Base-by-base conservation (phyloP, 2,888 invertebrate species). In the Drosophila leonis region DNA sequence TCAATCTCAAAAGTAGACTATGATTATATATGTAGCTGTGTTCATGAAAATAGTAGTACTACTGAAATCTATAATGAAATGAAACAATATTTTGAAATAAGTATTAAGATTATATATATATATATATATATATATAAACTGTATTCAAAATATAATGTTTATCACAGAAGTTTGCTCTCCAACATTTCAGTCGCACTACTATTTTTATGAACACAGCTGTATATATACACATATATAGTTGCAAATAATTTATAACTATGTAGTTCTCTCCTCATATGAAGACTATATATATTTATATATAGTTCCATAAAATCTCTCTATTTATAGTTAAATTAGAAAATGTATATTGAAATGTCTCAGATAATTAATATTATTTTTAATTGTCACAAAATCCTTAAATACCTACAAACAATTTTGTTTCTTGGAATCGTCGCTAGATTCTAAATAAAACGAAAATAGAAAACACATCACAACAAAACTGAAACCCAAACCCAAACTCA, bases 321-420 rank as follows among this genome's bases (percentile, higher is more conserved):
- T 46, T 9, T 9, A 15, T 5, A 27, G 27, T 15, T 24, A 4
- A 15, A 44, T 44, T 46, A 20, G 27, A 9, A 13, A 46, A 1
- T 44, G 13, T 3, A 2, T 13, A 24, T 29, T n/a, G n/a, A n/a
- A n/a, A n/a, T 15, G n/a, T 15, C 29, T 9, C 2, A 31, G 5
- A 24, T 44, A 48, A 29, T 31, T 7, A 18, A 18, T 49, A 18
- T 6, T 29, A 12, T 18, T 18, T 18, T n/a, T 10, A 31, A 18
- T 13, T 49, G 4, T 12, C 33, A 1, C 8, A 12, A 44, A 49
- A 15, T 52, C 20, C 2, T 3, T 1, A 15, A 51, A 52, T 33
- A 49, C 49, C 24, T 37, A 24, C 15, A 54, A 39, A 29, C n/a
- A 37, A n/a, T 39, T 39, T 39, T 39, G 15, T 52, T 33, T 12